Conservation (phyloP, 2,888 invertebrate species). For the Amphipoea oculea region DNA sequence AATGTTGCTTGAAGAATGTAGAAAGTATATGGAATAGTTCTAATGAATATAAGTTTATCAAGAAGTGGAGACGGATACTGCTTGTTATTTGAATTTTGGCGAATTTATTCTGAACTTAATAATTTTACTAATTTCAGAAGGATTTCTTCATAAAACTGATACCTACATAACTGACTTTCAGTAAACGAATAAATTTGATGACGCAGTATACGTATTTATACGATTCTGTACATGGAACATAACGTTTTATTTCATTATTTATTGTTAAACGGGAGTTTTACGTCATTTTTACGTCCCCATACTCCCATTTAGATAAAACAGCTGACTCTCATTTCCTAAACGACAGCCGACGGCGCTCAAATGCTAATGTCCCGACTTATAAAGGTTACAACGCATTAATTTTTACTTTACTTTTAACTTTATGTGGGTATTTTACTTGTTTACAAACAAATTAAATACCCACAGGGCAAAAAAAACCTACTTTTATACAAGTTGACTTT, state of each 20-base stretch:
- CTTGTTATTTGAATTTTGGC: not conserved
- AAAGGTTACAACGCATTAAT: conserved; percentile 36
- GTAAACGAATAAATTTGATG: conserved; percentile 27
- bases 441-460: not conserved
- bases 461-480: not conserved
- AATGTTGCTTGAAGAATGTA: not conserved
- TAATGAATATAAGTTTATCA: not conserved
- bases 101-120: not conserved
- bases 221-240: conserved; percentile 65
- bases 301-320: conserved; percentile 86
- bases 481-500: not conserved
- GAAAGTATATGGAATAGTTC: conserved; percentile 1
- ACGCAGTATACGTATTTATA: conserved; percentile 47
- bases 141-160: not conserved
- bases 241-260: conserved; percentile 83
- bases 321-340: conserved; percentile 84
- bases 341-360: conserved; percentile 67
- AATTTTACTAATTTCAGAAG: not conserved
- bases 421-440: not conserved
- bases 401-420: conserved; percentile 26
- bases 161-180: not conserved
- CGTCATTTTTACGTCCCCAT: conserved; percentile 84
- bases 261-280: conserved; percentile 79
- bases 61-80: not conserved
- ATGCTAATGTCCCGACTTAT: conserved; percentile 56